Base-by-base conservation (phyloP, 1,140 invertebrate species). In the Tyrophagus putrescentiae region DNA sequence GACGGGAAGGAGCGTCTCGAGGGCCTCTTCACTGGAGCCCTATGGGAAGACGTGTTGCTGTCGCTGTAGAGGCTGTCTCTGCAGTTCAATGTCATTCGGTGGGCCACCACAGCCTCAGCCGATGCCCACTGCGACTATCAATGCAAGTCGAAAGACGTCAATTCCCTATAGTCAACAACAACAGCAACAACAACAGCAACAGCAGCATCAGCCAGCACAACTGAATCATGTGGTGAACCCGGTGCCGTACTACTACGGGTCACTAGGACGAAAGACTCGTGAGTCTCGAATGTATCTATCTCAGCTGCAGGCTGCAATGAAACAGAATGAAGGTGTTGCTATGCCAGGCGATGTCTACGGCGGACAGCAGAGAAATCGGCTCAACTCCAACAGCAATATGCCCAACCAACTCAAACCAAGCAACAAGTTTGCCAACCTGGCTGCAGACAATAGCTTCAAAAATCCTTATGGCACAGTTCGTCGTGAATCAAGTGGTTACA, bases 181-280 rank as follows among this genome's bases (percentile, higher is more conserved):
- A n/a, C n/a, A 13, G 39, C 13, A 11, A 31, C 2, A 54, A 54
- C 27, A 31, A 54, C 2, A 16, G 45, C 13, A 48, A 48, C 13
- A 7, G 21, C 31, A 25, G 21, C 21, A 48, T 31, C n/a, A n/a
- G 25, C 27, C 52, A 31, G 7, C 9, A 3, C 52, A 13, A 32
- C 31, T 29, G 11, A 16, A 9, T 50, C 21, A 13, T n/a, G n/a
- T n/a, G n/a, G n/a, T n/a, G n/a, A n/a, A n/a, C n/a, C n/a, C n/a
- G n/a, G 28, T 54, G 32, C 52, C 52, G 27, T 54, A 54, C 16
- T 54, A 54, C 25, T 54, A 54, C 39, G 52, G 52, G 25, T 54
- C 52, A 54, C 25, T 54, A 13, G 52, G 52, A 3, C 52, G 52
- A 32, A 54, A 54, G 39, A 34, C 52, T 31, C 52, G 52, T 54